Evolutionary conservation across 2,888 invertebrate species (phyloP).

Genomic region (Sphaerophoria taeniata): DNA sequence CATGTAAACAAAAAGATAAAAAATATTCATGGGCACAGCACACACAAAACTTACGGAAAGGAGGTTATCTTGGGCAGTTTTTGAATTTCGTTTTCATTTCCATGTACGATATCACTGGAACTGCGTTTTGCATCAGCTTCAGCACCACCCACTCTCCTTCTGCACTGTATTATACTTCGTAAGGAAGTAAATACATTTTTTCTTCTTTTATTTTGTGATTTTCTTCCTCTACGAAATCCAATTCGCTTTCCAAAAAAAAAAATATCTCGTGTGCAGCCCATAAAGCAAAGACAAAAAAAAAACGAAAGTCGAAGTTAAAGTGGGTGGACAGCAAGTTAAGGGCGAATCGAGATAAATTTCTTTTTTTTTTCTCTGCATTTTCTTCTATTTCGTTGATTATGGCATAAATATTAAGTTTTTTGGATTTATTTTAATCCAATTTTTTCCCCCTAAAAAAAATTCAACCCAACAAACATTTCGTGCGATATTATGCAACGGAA

Average conservation of each 20-base stretch:
- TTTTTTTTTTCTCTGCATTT: conserved; percentile 16
- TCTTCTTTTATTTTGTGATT: not conserved
- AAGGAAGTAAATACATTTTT: conserved; percentile 65
- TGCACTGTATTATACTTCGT: conserved; percentile 2
- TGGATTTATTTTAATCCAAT: conserved; percentile 67
- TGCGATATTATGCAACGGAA: conserved; percentile 43
- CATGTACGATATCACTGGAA: conserved; percentile 59
- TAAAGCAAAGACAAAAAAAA: conserved; percentile 15
- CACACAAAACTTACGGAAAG: conserved; percentile 50
- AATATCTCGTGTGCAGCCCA: conserved; percentile 67
- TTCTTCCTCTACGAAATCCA: not conserved
- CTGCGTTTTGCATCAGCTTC: too few species aligned
- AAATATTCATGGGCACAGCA: conserved; percentile 32
- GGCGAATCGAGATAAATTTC: conserved; percentile 38
- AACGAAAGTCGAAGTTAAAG: conserved; percentile 51
- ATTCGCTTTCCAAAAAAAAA: conserved; percentile 53
- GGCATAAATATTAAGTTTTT: conserved; percentile 69
- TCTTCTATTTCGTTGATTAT: conserved; percentile 66
- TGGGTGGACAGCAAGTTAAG: conserved; percentile 68
- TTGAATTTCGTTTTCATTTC: conserved; percentile 71
- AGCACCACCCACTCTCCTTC: conserved; percentile 16
- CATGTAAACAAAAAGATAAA: too few species aligned
- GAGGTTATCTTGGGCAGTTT: conserved; percentile 72
- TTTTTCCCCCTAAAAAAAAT: too few species aligned
- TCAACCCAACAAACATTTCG: conserved; percentile 37